Percentiles rank a stretch among this genome's conserved stretches.
phyloP scores from a whole-genome alignment of 2,888 invertebrate species.

The Caenorhabditis sp. region DNA sequence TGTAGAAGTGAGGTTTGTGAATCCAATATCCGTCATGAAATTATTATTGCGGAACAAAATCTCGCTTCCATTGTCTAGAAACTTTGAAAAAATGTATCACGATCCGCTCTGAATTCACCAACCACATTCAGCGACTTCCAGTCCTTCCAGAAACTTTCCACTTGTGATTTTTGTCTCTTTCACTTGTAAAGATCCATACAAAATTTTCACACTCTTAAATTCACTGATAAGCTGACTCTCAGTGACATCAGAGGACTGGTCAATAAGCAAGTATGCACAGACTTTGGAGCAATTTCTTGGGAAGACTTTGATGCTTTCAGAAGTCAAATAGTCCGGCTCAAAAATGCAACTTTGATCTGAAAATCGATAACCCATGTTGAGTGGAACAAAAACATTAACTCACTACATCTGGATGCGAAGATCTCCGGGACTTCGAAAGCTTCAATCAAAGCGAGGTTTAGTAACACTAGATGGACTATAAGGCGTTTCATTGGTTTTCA shows the following conservation, averaged over 20 bases:
- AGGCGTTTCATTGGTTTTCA: too few species aligned
- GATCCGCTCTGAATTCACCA: not conserved
- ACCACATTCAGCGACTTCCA: conserved; percentile 12
- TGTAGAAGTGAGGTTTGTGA: not conserved
- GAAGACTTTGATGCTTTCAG: not conserved
- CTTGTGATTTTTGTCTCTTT: not conserved
- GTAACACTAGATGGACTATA: too few species aligned
- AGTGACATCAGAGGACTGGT: conserved; percentile 5
- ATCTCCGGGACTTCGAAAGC: too few species aligned
- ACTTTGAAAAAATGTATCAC: not conserved
- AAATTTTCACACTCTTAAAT: not conserved
- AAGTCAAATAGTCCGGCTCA: not conserved
- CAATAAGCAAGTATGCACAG: not conserved
- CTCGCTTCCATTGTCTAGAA: not conserved
- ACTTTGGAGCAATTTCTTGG: conserved; percentile 4
- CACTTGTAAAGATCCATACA: not conserved
- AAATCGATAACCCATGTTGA: not conserved
- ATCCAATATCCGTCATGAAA: not conserved
- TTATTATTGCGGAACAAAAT: not conserved
- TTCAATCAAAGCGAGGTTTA: too few species aligned
- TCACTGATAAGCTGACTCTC: not conserved
- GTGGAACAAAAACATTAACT: not conserved
- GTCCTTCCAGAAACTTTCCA: not conserved
- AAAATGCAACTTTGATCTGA: not conserved
- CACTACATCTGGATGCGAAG: too few species aligned